Conservation (phyloP, 1,140 invertebrate genomes). For the Drosophila biarmipes region DNA sequence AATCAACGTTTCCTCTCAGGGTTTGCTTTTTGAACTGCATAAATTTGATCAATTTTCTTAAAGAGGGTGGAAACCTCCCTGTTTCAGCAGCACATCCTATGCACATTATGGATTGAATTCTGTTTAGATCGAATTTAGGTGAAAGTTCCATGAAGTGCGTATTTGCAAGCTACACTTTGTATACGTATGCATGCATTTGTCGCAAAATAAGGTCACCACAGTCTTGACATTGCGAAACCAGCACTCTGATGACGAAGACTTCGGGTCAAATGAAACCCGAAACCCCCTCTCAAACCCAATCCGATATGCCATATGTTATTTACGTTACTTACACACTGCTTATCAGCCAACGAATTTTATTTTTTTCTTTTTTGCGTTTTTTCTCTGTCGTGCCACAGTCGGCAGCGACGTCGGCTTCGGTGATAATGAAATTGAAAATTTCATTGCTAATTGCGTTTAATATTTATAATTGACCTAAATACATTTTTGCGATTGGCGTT, state of each 20-base stretch:
- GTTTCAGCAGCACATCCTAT: not conserved
- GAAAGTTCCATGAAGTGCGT: no score
- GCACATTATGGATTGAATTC: no score
- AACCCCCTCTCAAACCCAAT: conserved; percentile 1
- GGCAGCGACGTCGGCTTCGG: conserved; percentile 34
- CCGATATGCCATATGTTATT: not conserved
- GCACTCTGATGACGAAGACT: conserved; percentile 31
- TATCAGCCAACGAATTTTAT: conserved; percentile 63
- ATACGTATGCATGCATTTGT: conserved; percentile 13
- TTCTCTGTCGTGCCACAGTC: conserved; percentile 6
- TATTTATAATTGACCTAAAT: conserved; percentile 83
- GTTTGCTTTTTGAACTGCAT: no score
- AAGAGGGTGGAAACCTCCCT: not conserved
- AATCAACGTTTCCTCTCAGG: conserved; percentile 2
- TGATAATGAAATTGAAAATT: conserved; percentile 84
- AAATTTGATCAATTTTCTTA: not conserved
- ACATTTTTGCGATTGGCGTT: conserved; percentile 66
- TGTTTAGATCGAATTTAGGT: no score
- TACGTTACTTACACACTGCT: conserved; percentile 7
- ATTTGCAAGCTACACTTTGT: no score
- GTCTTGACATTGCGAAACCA: conserved; percentile 73
- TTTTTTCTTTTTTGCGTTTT: conserved; percentile 6
- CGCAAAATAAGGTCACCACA: conserved; percentile 68
- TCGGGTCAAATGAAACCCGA: conserved; percentile 13
- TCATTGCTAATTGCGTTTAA: conserved; percentile 84